Evolutionary conservation across 2,888 invertebrate species (phyloP), one percentile per base, ranked within the genome.

Genomic region (Dasypolia templi): DNA sequence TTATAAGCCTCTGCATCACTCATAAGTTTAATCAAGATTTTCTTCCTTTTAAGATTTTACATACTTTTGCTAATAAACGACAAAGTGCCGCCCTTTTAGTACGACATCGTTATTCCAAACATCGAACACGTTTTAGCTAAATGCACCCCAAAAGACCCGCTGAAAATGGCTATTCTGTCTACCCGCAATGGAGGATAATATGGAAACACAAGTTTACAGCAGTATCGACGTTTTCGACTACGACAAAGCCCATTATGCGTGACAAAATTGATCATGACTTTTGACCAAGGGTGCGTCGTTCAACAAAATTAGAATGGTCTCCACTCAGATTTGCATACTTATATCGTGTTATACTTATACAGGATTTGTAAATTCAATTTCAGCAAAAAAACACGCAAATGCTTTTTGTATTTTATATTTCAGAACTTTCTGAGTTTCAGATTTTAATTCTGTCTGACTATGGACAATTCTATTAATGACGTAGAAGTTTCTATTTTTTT

Each of bases 241-340:
- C 83, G 72, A 73, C 69, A 81, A 66, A 69, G 79, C 68, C 83
- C 62, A 79, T 81, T 81, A 83, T 63, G 65, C 80, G 79, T 81
- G 79, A 83, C 83, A 72, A 79, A 81, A 79, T 83, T 81, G 79
- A 79, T 79, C 83, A 79, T 83, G 81, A 81, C 79, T 79, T 83
- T 69, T 79, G 83, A 79, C 68, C 56, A 71, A 49, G 63, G 62
- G 35, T 39, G 49, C 61, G 68, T 22, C 56, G 83, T 83, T 62
- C 64, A 53, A 80, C 56, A 44, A 79, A 79, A 81, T 83, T 81
- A 56, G 63, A 79, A 58, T 68, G 51, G 51, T 65, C 72, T 78
- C 64, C 26, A 69, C 72, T 66, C 55, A 64, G 46, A 77, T 82
- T 82, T 81, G 61, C 81, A 77, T 75, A 66, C 81, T 81, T 62